Evolutionary conservation across 2,113 vertebrate species (phyloP).

Genomic region (Ceyx margarethae): DNA sequence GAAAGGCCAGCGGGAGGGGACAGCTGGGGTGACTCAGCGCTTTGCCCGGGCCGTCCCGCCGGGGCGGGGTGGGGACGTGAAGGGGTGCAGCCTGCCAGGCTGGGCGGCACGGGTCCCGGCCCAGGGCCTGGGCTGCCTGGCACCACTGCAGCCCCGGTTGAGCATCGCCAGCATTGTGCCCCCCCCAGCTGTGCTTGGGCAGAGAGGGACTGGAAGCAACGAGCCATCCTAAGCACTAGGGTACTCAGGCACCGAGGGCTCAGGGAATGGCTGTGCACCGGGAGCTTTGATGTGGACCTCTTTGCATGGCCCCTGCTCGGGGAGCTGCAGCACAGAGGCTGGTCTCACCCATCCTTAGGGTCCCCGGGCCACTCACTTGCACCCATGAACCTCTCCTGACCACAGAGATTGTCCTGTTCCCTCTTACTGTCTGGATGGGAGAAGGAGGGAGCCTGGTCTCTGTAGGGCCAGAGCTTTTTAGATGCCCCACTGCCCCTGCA

Average conservation of each 20-base stretch:
- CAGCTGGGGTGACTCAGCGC: conserved; percentile 33
- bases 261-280: accelerated
- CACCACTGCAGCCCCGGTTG: not conserved
- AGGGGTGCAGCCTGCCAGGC: not conserved
- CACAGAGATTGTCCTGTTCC: accelerated
- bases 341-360: no score
- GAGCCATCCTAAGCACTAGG: accelerated
- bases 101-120: not conserved
- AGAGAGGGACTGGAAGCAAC: not conserved
- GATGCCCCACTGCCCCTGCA: not conserved
- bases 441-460: not conserved
- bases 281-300: not conserved
- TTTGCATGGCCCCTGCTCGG: accelerated
- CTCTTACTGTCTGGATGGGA: not conserved
- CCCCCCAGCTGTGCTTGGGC: not conserved
- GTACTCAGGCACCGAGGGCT: accelerated
- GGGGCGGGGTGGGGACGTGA: not conserved
- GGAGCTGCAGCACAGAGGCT: not conserved
- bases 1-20: not conserved
- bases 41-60: not conserved
- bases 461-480: not conserved
- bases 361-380: not conserved
- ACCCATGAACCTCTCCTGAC: no score
- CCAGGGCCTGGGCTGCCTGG: not conserved
- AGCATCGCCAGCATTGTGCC: not conserved